These are phyloP conservation scores for Phorcus lineatus DNA, from an alignment of 2,888 invertebrate species.

Conservation along the genomic window DNA sequence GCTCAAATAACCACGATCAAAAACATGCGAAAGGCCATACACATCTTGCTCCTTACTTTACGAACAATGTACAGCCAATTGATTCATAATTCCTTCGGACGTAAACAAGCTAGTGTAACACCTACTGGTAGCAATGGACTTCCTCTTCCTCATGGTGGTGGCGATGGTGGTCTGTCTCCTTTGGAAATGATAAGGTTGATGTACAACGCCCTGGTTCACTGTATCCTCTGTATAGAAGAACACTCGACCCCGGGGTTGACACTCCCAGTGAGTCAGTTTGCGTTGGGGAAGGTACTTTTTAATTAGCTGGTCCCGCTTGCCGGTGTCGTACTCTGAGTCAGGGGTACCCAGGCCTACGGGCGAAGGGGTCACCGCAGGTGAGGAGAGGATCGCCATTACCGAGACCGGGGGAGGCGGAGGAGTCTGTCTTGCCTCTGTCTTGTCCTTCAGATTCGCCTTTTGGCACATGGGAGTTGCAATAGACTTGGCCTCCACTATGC, in stretches of 20 bases:
- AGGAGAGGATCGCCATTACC: background rate
- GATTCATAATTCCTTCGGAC: too few species aligned
- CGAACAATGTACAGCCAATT: too few species aligned
- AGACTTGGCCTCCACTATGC: background rate
- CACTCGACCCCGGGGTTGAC: background rate
- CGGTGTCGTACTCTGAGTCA: constrained; percentile 19
- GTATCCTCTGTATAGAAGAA: constrained; percentile 24
- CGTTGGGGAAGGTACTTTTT: constrained; percentile 11
- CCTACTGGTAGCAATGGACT: background rate
- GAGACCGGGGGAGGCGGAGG: background rate
- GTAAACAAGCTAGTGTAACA: background rate
- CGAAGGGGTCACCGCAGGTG: background rate
- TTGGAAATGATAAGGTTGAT: constrained; percentile 17
- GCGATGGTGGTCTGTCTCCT: background rate
- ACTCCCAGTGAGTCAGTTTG: constrained; percentile 11
- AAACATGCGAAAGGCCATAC: too few species aligned
- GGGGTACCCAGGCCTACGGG: background rate
- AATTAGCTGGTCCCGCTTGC: constrained; percentile 10
- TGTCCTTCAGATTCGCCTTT: background rate
- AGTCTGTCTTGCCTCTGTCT: background rate
- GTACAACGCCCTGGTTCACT: background rate
- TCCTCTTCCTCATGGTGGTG: background rate
- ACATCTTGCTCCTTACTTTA: too few species aligned
- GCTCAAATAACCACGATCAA: too few species aligned
- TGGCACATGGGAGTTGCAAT: background rate